Evolutionary conservation across 1,140 invertebrate species (phyloP), one percentile per base, ranked within the genome.

Genomic region (Cotesia vestalis): DNA sequence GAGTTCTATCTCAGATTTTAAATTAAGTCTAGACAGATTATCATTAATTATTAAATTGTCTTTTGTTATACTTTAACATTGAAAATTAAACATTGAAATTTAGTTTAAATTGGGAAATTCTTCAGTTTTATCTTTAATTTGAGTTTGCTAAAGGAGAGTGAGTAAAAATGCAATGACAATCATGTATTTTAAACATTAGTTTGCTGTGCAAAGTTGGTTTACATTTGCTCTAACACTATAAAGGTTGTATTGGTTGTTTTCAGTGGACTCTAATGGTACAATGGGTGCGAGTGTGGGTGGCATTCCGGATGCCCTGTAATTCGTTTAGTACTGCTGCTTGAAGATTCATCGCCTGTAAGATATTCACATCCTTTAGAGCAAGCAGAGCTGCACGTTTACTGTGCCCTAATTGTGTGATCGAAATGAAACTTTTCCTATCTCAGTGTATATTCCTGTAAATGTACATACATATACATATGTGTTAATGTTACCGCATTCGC

Each of bases 291-390:
- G 38, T 40, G 61, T n/a, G 34, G 5, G 38, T 40, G 17, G 51
- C 38, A 71, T 57, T 52, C 14, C 62, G 17, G 62, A 71, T 17
- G 46, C 61, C 27, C 17, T n/a, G 62, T 71, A 71, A 71, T 71
- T 71, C 70, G 62, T 71, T 71, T 71, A 71, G 70, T 53, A 51
- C 11, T 60, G 52, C 62, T 71, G 62, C 70, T 71, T 66, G 62
- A 66, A 71, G 70, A 71, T 71, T 71, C 70, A 71, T 66, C 52
- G 70, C 70, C 70, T 52, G 62, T 71, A 62, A 71, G 70, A 71
- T 64, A 71, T 71, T 71, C 52, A 35, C 35, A 8, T 20, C 46
- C 59, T 12, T 12, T 38, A 40, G 62, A 9, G 38, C 46, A 51
- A 69, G 36, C 62, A 71, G 11, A 64, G 34, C 12, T 61, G 27